Conservation (phyloP, 2,797 vertebrate species). For the Limnodromus scolopaceus region DNA sequence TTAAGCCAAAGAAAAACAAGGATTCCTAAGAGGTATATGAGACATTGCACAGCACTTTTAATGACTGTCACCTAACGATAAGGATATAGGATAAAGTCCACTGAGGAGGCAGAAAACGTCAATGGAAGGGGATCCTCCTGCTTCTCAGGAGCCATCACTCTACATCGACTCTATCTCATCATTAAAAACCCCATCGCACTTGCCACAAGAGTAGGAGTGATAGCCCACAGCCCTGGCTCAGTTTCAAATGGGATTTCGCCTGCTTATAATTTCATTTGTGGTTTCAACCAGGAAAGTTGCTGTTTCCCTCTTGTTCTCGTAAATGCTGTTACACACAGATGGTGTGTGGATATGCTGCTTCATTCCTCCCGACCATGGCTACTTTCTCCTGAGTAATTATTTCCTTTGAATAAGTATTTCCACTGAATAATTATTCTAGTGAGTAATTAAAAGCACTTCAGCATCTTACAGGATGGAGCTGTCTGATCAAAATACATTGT, state of each 20-base stretch:
- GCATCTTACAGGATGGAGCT: not conserved
- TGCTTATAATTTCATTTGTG: constrained; percentile 35
- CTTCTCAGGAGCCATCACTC: not conserved
- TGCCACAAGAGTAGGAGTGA: constrained; percentile 10
- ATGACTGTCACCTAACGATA: not conserved
- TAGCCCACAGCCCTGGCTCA: constrained; percentile 25
- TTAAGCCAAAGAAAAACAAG: not conserved
- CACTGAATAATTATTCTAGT: not conserved
- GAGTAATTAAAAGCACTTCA: not conserved
- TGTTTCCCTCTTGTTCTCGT: not conserved
- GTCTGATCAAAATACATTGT: not conserved
- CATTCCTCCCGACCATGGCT: not conserved
- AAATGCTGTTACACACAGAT: not conserved
- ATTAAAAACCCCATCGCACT: not conserved
- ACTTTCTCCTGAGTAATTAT: not conserved
- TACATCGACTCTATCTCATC: not conserved
- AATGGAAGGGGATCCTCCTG: not conserved
- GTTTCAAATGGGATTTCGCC: not conserved
- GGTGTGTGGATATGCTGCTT: not conserved
- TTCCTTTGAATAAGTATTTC: constrained; percentile 9
- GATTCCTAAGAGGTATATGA: not conserved
- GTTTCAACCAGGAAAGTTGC: constrained; percentile 14
- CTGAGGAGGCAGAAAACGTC: not conserved
- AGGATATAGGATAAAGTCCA: not conserved
- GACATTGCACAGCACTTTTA: not conserved